Evolutionary conservation across 2,113 vertebrate species (phyloP).

Genomic region (Colistium nudipinnis): DNA sequence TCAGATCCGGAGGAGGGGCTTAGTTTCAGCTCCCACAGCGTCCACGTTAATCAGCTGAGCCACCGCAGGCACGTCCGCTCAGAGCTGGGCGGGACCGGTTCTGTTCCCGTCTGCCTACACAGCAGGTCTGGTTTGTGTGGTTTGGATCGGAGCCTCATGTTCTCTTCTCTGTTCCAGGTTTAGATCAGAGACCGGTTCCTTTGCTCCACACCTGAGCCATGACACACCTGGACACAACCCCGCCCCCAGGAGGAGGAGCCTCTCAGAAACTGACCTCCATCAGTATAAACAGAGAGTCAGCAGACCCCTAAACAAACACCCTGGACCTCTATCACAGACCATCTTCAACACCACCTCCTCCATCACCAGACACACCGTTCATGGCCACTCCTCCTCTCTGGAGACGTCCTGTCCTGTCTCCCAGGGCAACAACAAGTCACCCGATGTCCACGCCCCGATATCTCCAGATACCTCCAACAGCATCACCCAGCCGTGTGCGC

Average conservation of each 20-base stretch:
- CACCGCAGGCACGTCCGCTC: conserved; percentile 71
- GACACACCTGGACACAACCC: background rate
- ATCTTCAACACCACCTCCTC: background rate
- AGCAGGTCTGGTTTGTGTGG: conserved; percentile 36
- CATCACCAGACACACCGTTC: background rate
- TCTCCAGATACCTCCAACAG: background rate
- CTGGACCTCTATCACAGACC: too few relatives aligned
- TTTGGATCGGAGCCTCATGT: too few relatives aligned
- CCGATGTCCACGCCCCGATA: conserved; percentile 1
- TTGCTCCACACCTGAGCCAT: conserved; percentile 37
- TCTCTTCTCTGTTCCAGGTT: conserved; percentile 39
- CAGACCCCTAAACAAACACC: background rate
- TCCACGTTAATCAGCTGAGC: conserved; percentile 74
- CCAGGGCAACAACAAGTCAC: conserved; percentile 2
- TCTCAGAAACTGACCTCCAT: background rate
- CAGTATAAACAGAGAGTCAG: background rate
- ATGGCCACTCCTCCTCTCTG: background rate
- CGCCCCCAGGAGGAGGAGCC: conserved; percentile 1
- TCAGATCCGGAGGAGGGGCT: conserved; percentile 85
- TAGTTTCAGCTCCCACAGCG: conserved; percentile 77
- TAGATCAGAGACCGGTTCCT: conserved; percentile 75
- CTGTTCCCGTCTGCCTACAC: conserved; percentile 51
- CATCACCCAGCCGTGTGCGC: conserved; percentile 80
- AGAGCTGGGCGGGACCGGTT: conserved; percentile 42
- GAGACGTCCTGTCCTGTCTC: too few relatives aligned